Evolutionary conservation across 2,113 vertebrate species (phyloP), one percentile per base, ranked within the genome.

Genomic region (Agelaius tricolor): DNA sequence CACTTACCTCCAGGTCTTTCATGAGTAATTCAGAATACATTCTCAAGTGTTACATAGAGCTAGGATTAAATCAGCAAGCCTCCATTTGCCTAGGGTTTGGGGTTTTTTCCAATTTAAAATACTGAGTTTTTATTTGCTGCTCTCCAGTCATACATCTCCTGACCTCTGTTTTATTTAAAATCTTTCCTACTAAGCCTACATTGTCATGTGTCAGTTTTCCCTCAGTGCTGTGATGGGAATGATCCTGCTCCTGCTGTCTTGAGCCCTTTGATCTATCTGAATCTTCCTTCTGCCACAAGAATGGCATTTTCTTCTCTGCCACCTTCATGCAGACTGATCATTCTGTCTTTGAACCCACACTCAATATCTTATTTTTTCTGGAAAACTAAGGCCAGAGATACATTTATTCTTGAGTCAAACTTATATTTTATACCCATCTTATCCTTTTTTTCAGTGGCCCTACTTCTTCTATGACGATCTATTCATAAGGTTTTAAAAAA

Each of bases 41-140:
- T n/a, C 75, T 17, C 23, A 83, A 90, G 63, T 62, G 76, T 82
- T 93, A 83, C n/a, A 52, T 0, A 80, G 67, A 91, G 27, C 17
- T 84, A 75, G 52, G 57, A 94, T 85, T 91, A 91, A 85, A 91
- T 68, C 75, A 95, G 54, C 17, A 79, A 94, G 54, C 30, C 41
- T 61, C 59, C 26, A 47, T 55, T 74, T 89, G 37, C 41, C 47
- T 54, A 41, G 15, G 27, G 11, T 27, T 44, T 82, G 39, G 15
- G 2, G 0, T 3, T 49, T 83, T 71, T 79, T 66, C 43, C 39
- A 15, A 6, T 85, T 79, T 85, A 73, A 82, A 95, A 85, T 68
- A 91, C 13, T 69, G 23, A 7, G 1, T n/a, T 94, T 79, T 35
- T 41, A 68, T 72, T 90, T 85, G 54, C 44, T 69, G 57, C 18